phyloP scores from a whole-genome alignment of 2,113 vertebrate genomes.

The Chrysemys picta region DNA sequence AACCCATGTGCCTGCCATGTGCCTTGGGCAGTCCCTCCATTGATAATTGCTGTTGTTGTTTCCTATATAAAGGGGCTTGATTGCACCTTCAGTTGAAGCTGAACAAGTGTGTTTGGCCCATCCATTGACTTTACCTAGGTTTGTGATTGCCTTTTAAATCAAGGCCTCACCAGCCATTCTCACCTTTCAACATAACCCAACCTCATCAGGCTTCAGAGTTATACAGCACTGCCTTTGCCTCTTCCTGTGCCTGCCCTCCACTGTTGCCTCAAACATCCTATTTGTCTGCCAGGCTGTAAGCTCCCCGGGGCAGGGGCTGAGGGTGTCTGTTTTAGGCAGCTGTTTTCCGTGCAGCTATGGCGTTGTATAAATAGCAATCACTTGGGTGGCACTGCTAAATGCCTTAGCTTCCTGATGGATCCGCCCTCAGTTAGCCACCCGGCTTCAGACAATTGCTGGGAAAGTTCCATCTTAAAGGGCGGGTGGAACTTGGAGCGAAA shows the following conservation, averaged over 20 bases:
- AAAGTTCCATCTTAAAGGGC: neutral
- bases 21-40: neutral
- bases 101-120: too few relatives aligned
- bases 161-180: too few relatives aligned
- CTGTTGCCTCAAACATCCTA: slow-evolving; percentile 10
- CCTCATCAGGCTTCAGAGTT: accelerated
- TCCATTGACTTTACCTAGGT: too few relatives aligned
- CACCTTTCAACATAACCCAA: neutral
- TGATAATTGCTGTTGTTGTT: neutral
- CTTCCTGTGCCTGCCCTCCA: neutral
- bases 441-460: neutral
- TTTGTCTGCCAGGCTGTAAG: neutral
- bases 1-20: neutral
- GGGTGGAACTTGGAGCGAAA: neutral
- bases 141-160: too few relatives aligned
- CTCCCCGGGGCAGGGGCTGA: slow-evolving; percentile 14
- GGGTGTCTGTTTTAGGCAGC: neutral
- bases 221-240: accelerated
- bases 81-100: too few relatives aligned
- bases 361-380: neutral
- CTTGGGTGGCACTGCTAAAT: neutral
- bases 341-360: neutral
- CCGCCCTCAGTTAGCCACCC: neutral
- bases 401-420: neutral
- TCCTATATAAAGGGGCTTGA: neutral